Conservation (phyloP, 2,888 invertebrate species). For the Heliconius cydno region DNA sequence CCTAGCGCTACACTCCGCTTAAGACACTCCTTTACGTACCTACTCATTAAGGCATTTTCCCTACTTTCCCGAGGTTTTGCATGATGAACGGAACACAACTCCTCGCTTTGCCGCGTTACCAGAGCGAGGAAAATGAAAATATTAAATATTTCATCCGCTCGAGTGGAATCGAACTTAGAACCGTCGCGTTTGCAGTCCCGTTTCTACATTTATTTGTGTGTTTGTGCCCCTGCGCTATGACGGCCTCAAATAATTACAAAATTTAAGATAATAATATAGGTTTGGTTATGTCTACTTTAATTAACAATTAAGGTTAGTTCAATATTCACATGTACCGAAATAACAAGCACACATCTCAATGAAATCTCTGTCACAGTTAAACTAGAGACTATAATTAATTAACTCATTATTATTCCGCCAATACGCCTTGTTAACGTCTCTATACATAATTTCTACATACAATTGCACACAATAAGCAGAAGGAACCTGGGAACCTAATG, state of each 20-base stretch:
- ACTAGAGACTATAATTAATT: conserved; percentile 24
- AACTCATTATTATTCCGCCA: conserved; percentile 16
- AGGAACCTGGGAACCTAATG: no score
- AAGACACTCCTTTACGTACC: no score
- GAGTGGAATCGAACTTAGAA: no score
- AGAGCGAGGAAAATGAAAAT: background rate
- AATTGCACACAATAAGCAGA: background rate
- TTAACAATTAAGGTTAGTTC: background rate
- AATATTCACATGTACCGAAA: background rate
- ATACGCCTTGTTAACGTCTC: conserved; percentile 14
- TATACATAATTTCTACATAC: background rate
- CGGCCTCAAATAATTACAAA: background rate
- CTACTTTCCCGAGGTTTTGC: no score
- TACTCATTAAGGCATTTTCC: no score
- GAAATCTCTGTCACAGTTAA: background rate
- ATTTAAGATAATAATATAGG: no score
- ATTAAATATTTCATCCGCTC: no score
- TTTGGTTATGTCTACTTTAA: background rate
- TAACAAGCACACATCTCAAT: background rate
- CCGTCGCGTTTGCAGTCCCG: no score
- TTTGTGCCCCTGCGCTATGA: background rate
- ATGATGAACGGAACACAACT: background rate
- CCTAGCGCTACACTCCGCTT: no score
- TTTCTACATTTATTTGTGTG: no score
- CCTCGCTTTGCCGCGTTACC: background rate